Base-by-base conservation (phyloP, 1,140 invertebrate species). In the Parasteatoda tepidariorum region DNA sequence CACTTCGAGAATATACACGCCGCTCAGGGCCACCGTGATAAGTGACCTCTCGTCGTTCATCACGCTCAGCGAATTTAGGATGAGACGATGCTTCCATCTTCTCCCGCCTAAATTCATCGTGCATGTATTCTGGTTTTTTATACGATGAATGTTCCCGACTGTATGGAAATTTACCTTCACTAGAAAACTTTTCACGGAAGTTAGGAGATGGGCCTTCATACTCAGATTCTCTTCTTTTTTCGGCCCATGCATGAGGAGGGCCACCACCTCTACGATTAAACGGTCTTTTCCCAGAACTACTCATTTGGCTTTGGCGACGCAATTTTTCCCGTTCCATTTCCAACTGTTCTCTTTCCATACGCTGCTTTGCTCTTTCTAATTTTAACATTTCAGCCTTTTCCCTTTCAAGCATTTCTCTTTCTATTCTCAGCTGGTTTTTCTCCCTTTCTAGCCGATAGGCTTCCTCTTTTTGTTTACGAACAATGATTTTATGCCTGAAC, bases 371-470 rank as follows among this genome's bases (percentile, higher is more conserved):
- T 28, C 67, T 54, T 34, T 84, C 83, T 0, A 71, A 18, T 38
- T 84, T 76, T n/a, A 84, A 24, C 30, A 76, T 76, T 62, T 84
- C 83, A 67, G 83, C 83, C 18, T 59, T 84, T 34, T 84, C 73
- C n/a, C 83, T 31, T 26, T 78, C 75, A 22, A 84, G 33, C 41
- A 70, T 28, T 34, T 84, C 83, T 34, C 75, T 55, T 38, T 84
- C 83, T n/a, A 84, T 67, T 13, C 83, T n/a, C 11, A 84, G 30
- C 38, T 79, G 48, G 22, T 76, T 38, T 9, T 79, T 84, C 54
- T 84, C 83, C 6, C 83, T 18, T 57, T 84, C 83, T 2, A 84
- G 55, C n/a, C 83, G 61, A n/a, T 84, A 76, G n/a, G 83, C 75
- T 54, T 84, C 83, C 22, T 84, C 83, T 28, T 31, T 67, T 28